Conservation (phyloP, 2,797 vertebrate species). For the Mustela erminea region DNA sequence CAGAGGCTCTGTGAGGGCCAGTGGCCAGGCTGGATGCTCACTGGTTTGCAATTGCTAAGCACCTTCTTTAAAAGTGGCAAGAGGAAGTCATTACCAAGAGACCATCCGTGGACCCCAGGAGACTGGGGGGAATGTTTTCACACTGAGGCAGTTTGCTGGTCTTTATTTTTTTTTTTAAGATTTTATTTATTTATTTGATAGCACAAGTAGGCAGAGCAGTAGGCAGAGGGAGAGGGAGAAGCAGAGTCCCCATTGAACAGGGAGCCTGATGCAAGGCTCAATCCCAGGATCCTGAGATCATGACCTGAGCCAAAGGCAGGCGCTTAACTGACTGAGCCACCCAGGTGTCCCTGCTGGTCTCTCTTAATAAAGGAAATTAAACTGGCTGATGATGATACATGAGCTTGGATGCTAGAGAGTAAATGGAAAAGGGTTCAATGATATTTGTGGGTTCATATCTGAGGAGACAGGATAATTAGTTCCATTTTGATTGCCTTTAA, state of each 20-base stretch:
- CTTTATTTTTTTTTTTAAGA: conserved; percentile 3
- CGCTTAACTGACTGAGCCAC: no score
- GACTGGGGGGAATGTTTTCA: background rate
- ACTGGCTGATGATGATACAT: conserved; percentile 36
- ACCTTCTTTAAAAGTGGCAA: background rate
- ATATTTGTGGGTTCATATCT: conserved; percentile 57
- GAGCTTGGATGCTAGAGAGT: conserved; percentile 61
- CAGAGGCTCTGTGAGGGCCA: background rate
- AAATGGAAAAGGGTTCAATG: conserved; percentile 65
- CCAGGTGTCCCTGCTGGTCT: background rate
- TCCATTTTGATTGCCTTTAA: conserved; percentile 65
- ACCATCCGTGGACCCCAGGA: rapidly evolving
- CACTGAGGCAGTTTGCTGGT: background rate
- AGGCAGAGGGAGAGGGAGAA: no score
- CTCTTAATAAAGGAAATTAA: conserved; percentile 72
- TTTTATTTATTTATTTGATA: no score
- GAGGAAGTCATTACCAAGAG: background rate
- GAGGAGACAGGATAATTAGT: conserved; percentile 74
- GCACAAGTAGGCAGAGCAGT: no score
- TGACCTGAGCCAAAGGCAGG: no score
- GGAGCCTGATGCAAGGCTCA: no score
- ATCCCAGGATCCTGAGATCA: no score
- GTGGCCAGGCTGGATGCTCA: rapidly evolving
- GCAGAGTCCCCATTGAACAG: no score
- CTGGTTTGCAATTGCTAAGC: background rate